Evolutionary conservation across 2,888 invertebrate species (phyloP), one percentile per base, ranked within the genome.

Genomic region (Ichneumon xanthorius): DNA sequence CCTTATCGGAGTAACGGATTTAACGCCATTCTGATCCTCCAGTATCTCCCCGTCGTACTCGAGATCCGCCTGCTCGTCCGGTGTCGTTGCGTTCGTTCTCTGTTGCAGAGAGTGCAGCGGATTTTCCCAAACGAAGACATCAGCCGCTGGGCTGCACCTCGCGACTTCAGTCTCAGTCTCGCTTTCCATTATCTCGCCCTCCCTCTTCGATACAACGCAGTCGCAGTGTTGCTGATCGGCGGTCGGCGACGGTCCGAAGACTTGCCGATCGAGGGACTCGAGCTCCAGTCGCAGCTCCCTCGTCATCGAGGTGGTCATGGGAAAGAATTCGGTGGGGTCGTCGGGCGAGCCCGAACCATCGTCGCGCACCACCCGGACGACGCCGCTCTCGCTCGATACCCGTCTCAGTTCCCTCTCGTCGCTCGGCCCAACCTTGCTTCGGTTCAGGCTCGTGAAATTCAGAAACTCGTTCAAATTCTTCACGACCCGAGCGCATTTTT

Each of bases 241-340:
- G 0, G 92, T 90, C 3, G 92, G 91, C 0, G 93, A 93, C 11
- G 95, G 94, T 0, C 97, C 97, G 91, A 97, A 97, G 4, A 98
- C 97, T 94, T 97, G 97, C 9, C 97, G 95, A 94, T 98, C 97
- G 89, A 98, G 94, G 92, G 97, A 97, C 91, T 98, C 98, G 86
- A 98, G 93, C 93, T 98, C 98, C 70, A 98, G 95, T 89, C 97
- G 95, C 89, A 98, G 94, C 92, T 98, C 98, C 89, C 97, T 95
- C 0, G 98, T 98, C 95, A 98, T 97, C 2, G 98, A 97, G 4
- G 97, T 98, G 0, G 97, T 97, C 96, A 98, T 97, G 2, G 98
- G 97, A 91, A 97, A 97, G 92, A 97, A 98, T 91, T 97, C 97
- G 89, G 97, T 96, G 1, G 97, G 96, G 92, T 97, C 97, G 89